Conservation (phyloP, 2,888 invertebrate genomes). For the Charanyca ferruginea region DNA sequence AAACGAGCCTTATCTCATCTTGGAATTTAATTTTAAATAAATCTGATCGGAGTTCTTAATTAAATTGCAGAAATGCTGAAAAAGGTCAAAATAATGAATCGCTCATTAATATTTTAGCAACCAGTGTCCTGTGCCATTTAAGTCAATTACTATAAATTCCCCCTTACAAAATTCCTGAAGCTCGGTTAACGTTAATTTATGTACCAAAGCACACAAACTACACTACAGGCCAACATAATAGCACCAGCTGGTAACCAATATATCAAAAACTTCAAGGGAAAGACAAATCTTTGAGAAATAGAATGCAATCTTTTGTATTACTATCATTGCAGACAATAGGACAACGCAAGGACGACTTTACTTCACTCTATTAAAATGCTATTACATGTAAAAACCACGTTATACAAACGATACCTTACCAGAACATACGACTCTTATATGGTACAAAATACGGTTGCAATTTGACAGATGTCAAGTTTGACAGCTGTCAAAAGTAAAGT, state of each 20-base stretch:
- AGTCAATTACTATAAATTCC: neutral
- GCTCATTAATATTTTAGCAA: neutral
- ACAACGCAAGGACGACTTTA: slow-evolving; percentile 89
- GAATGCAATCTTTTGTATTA: slow-evolving; percentile 83
- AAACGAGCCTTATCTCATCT: too few relatives aligned
- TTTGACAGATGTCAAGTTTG: slow-evolving; percentile 25
- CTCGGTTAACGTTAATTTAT: slow-evolving; percentile 23
- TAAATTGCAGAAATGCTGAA: too few relatives aligned
- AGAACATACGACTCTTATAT: slow-evolving; percentile 12
- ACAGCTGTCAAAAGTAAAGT: slow-evolving; percentile 35
- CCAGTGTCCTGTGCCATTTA: neutral
- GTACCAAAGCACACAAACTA: slow-evolving; percentile 23
- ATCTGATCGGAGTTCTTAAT: too few relatives aligned
- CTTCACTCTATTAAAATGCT: slow-evolving; percentile 87
- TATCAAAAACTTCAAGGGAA: slow-evolving; percentile 61
- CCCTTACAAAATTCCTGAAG: neutral
- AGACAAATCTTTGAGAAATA: slow-evolving; percentile 75
- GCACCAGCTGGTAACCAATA: slow-evolving; percentile 58
- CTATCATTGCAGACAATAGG: slow-evolving; percentile 82
- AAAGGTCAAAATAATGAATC: too few relatives aligned
- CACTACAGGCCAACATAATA: slow-evolving; percentile 25
- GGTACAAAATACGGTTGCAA: slow-evolving; percentile 14
- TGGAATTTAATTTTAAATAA: too few relatives aligned
- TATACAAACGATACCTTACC: slow-evolving; percentile 10
- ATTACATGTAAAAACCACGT: slow-evolving; percentile 72